Conservation (phyloP, 64 coral and sea anemone genomes). For the Stichodactyla mertensii region DNA sequence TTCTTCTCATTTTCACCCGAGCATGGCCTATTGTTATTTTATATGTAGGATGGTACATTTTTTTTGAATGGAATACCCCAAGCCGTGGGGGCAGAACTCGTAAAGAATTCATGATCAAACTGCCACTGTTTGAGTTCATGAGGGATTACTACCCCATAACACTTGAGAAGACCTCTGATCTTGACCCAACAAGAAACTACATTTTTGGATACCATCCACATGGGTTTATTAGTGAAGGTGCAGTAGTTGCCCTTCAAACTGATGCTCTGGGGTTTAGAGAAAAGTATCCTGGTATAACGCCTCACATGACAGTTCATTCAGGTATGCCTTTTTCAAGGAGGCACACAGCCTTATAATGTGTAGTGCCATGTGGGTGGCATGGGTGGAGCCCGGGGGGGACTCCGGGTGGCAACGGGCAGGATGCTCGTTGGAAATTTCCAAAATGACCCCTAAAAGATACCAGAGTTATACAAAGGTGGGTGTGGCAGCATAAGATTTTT, state of each 20-base stretch:
- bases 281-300: constrained; percentile 65
- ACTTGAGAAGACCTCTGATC: constrained; percentile 62
- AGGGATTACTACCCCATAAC: constrained; percentile 73
- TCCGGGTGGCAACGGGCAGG: too few relatives aligned
- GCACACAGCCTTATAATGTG: too few relatives aligned
- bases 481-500: too few relatives aligned
- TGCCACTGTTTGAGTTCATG: constrained; percentile 60
- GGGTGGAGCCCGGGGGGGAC: too few relatives aligned
- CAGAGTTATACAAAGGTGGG: too few relatives aligned
- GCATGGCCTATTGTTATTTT: constrained; percentile 37
- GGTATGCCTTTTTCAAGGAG: neutral
- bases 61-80: constrained; percentile 61
- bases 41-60: constrained; percentile 54
- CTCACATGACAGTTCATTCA: constrained; percentile 43
- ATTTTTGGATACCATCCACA: constrained; percentile 82
- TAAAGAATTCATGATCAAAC: constrained; percentile 28
- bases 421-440: too few relatives aligned
- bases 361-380: too few relatives aligned
- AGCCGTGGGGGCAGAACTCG: constrained; percentile 39
- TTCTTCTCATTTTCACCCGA: constrained; percentile 38
- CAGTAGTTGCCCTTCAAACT: constrained; percentile 36
- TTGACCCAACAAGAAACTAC: constrained; percentile 69
- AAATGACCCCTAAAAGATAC: too few relatives aligned
- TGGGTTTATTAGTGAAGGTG: constrained; percentile 47
- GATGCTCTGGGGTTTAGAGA: constrained; percentile 65